phyloP scores from a whole-genome alignment of 2,797 vertebrate genomes.

The Lithobates sylvaticus region DNA sequence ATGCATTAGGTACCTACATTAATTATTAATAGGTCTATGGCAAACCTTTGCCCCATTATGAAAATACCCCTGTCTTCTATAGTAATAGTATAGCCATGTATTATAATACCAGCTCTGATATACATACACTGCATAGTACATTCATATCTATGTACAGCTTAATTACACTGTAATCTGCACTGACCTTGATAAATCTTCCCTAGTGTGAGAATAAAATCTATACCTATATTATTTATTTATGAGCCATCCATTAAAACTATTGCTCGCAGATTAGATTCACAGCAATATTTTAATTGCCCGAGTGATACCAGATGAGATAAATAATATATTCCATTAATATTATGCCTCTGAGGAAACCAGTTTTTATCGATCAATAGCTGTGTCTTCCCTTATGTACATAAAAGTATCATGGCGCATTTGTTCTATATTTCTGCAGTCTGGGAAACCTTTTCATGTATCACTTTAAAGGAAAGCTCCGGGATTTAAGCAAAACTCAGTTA shows the following conservation, averaged over 20 bases:
- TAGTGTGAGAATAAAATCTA: slow-evolving; percentile 28
- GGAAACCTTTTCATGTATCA: not conserved
- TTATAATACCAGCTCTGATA: not conserved
- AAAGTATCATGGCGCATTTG: not conserved
- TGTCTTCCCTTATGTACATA: not conserved
- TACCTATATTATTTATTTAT: slow-evolving; percentile 34
- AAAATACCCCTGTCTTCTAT: too few relatives aligned
- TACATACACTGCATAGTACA: not conserved
- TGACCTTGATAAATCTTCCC: slow-evolving; percentile 30
- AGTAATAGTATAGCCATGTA: not conserved
- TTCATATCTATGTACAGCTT: not conserved
- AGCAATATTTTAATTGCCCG: slow-evolving; percentile 16
- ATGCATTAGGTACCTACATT: too few relatives aligned
- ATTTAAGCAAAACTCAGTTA: not conserved
- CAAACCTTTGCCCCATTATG: too few relatives aligned
- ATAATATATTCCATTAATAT: slow-evolving; percentile 8
- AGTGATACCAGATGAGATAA: slow-evolving; percentile 1
- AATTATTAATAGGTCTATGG: too few relatives aligned
- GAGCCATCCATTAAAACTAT: slow-evolving; percentile 26
- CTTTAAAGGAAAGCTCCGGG: not conserved
- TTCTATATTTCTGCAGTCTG: not conserved
- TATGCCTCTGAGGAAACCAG: not conserved
- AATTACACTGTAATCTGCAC: not conserved
- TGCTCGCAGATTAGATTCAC: not conserved
- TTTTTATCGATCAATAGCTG: not conserved